Conservation (phyloP, 2,113 vertebrate species). For the Asarcornis scutulata region DNA sequence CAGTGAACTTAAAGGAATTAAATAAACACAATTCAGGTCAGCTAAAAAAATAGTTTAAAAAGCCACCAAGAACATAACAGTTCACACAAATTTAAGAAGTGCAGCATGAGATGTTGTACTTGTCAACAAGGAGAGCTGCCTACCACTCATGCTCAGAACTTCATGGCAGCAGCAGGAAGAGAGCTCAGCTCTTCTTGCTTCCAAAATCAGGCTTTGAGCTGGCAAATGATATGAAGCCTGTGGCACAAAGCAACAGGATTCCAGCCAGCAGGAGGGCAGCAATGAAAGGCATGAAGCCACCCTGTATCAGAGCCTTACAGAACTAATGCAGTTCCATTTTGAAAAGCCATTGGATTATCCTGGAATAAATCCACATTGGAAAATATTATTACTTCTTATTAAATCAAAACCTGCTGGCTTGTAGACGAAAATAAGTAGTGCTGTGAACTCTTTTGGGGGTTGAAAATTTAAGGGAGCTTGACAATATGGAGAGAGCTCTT, state of each 20-base stretch:
- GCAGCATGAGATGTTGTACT: neutral
- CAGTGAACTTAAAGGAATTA: neutral
- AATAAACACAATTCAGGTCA: neutral
- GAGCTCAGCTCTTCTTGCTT: neutral
- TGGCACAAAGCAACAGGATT: neutral
- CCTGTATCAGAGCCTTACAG: neutral
- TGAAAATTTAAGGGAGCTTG: slow-evolving; percentile 3
- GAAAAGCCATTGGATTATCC: neutral
- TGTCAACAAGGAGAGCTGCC: neutral
- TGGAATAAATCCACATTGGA: neutral
- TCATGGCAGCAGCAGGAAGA: neutral
- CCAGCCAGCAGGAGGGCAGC: neutral
- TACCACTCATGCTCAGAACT: neutral
- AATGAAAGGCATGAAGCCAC: neutral
- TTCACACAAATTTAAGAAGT: neutral
- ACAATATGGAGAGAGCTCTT: neutral
- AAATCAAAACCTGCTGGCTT: slow-evolving; percentile 14
- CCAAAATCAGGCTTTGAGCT: neutral
- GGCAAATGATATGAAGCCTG: neutral
- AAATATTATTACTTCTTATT: neutral
- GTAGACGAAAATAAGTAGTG: neutral
- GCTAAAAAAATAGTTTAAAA: neutral
- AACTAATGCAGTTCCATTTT: neutral
- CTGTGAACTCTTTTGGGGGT: neutral
- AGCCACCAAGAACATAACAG: neutral